phyloP scores from a whole-genome alignment of 1,140 invertebrate genomes.

The Drosophila funebris region DNA sequence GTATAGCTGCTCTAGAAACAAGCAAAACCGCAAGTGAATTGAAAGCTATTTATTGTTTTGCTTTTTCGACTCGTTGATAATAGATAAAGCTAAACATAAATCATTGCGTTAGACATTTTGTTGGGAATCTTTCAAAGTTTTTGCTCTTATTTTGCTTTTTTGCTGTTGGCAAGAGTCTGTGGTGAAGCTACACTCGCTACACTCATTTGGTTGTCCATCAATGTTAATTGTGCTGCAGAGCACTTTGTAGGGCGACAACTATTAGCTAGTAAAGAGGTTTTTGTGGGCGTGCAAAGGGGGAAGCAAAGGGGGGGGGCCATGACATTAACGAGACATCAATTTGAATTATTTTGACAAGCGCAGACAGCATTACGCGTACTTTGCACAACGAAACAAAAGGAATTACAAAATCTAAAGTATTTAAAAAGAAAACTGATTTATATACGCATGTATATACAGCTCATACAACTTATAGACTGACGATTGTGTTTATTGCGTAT shows the following conservation, averaged over 20 bases:
- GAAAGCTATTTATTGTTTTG: no score
- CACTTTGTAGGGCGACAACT: slow-evolving; percentile 52
- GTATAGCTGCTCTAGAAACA: neutral
- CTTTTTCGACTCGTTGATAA: neutral
- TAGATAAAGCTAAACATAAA: slow-evolving; percentile 17
- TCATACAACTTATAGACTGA: no score
- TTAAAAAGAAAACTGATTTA: slow-evolving; percentile 8
- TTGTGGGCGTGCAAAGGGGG: no score
- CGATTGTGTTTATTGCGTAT: slow-evolving; percentile 47
- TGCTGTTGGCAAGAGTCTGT: slow-evolving; percentile 12
- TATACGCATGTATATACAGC: neutral
- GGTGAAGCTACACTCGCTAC: neutral
- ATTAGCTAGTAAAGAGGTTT: neutral
- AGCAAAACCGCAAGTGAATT: neutral
- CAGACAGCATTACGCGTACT: slow-evolving; percentile 54
- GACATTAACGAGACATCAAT: slow-evolving; percentile 73
- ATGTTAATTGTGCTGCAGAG: slow-evolving; percentile 22
- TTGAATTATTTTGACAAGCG: slow-evolving; percentile 75
- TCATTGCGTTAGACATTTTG: slow-evolving; percentile 22
- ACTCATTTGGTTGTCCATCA: slow-evolving; percentile 38
- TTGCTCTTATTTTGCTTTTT: neutral
- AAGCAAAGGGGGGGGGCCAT: neutral
- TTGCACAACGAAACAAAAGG: slow-evolving; percentile 26
- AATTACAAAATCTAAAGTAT: slow-evolving; percentile 12
- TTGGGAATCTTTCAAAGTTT: slow-evolving; percentile 10